These are phyloP conservation scores for Agonopterix heracliana DNA, from an alignment of 2,888 invertebrate species.

Conservation along the genomic window DNA sequence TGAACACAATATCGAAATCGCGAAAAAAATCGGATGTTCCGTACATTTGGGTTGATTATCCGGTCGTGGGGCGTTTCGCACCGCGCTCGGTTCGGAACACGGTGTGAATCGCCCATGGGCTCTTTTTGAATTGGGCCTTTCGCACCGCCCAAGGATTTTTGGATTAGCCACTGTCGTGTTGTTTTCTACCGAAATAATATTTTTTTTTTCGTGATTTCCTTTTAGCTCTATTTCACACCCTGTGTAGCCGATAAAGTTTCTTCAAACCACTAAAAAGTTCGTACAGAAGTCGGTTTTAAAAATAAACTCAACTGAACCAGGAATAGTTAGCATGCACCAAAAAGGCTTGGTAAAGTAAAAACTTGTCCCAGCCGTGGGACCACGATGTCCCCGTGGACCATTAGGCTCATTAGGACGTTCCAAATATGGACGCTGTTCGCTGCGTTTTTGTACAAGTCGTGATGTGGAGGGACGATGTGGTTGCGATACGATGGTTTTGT, in stretches of 20 bases:
- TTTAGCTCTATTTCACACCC: too few species aligned
- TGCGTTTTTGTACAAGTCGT: slow-evolving; percentile 30
- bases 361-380: slow-evolving; percentile 38
- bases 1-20: too few species aligned
- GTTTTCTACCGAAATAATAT: too few species aligned
- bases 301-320: slow-evolving; percentile 5
- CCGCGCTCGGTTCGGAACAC: too few species aligned
- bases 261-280: neutral
- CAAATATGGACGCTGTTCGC: slow-evolving; percentile 40
- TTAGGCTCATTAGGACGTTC: slow-evolving; percentile 51
- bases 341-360: slow-evolving; percentile 30
- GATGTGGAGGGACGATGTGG: neutral
- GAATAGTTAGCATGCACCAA: slow-evolving; percentile 27
- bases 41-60: too few species aligned
- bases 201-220: too few species aligned
- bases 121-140: too few species aligned
- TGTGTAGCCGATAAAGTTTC: neutral
- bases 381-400: slow-evolving; percentile 43
- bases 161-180: too few species aligned
- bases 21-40: too few species aligned
- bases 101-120: too few species aligned
- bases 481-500: neutral
- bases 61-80: too few species aligned
- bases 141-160: too few species aligned
- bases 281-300: neutral